A percentile compares a stretch with the other conserved stretches of the same genome.
Conservation (phyloP, 2,888 invertebrate genomes). For the Deilephila porcellus region DNA sequence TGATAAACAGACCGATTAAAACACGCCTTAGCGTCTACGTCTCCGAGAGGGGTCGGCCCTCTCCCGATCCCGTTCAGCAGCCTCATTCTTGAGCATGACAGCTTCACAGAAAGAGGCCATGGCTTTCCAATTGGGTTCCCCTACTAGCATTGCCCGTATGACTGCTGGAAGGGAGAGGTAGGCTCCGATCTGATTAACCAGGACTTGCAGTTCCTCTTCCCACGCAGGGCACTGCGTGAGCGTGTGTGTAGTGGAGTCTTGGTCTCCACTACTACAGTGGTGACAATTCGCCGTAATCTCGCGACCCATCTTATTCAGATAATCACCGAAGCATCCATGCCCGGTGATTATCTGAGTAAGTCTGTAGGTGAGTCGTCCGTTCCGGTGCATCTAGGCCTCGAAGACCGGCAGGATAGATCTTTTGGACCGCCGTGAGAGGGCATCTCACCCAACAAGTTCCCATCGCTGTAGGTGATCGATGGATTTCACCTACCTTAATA, state of each 20-base stretch:
- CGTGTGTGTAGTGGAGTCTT: too few species aligned
- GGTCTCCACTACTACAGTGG: neutral
- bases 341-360: conserved; percentile 3
- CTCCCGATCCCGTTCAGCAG: too few species aligned
- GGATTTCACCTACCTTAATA: conserved; percentile 5
- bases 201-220: too few species aligned
- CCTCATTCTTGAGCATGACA: too few species aligned
- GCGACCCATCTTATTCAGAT: neutral
- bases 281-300: neutral
- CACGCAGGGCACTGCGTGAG: too few species aligned
- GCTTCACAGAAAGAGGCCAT: too few species aligned
- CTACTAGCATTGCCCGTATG: too few species aligned
- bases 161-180: too few species aligned
- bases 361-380: neutral
- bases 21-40: neutral
- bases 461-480: neutral
- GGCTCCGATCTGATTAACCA: too few species aligned
- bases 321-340: conserved; percentile 1
- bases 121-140: too few species aligned
- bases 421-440: neutral
- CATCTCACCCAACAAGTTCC: conserved; percentile 15
- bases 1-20: too few species aligned
- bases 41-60: too few species aligned
- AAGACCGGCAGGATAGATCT: neutral
- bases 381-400: neutral